Percentiles rank a stretch among this genome's conserved stretches.
Conservation (phyloP, 2,888 invertebrate species). For the Chalcis sispes region DNA sequence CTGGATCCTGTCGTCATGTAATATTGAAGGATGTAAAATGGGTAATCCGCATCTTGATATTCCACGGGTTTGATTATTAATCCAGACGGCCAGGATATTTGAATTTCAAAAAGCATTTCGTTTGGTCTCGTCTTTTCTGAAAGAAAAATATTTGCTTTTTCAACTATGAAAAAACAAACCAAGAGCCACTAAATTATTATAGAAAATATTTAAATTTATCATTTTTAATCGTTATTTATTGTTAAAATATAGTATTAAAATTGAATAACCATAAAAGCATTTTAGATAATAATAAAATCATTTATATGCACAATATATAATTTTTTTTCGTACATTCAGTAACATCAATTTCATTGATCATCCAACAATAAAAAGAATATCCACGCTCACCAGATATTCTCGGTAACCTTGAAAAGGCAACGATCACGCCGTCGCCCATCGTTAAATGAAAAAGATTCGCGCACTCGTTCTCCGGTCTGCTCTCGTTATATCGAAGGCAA, state of each 20-base stretch:
- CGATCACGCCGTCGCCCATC: slow-evolving; percentile 63
- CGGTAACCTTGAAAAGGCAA: slow-evolving; percentile 63
- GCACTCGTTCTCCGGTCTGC: neutral
- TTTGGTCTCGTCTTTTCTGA: neutral
- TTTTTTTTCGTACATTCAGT: no score
- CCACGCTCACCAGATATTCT: neutral
- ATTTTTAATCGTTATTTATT: no score
- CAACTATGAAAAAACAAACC: neutral
- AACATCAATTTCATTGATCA: no score
- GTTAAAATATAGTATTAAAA: no score
- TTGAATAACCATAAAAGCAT: no score
- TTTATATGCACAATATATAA: no score
- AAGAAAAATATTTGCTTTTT: neutral
- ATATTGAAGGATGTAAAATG: slow-evolving; percentile 68
- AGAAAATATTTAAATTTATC: no score
- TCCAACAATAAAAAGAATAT: no score
- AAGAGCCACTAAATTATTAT: neutral
- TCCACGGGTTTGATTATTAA: slow-evolving; percentile 64
- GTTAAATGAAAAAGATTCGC: slow-evolving; percentile 66
- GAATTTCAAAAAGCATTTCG: slow-evolving; percentile 43
- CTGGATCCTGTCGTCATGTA: slow-evolving; percentile 61
- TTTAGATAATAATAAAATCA: no score
- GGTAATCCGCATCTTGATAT: slow-evolving; percentile 61
- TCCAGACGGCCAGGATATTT: slow-evolving; percentile 66
- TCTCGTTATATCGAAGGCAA: slow-evolving; percentile 50